Conservation (phyloP, 2,888 invertebrate species). For the Himalopsyche tibetana region DNA sequence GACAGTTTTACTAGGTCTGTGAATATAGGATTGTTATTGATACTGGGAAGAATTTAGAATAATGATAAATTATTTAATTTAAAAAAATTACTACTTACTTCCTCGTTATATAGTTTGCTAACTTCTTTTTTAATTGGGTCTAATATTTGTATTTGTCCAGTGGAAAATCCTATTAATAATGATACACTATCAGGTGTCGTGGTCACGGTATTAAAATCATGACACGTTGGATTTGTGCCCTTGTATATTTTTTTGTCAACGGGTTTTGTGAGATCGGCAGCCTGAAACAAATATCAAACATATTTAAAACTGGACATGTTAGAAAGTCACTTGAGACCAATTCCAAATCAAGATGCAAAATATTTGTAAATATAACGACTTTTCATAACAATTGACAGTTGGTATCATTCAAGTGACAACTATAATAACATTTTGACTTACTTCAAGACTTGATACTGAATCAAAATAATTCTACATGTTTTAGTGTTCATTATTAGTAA, state of each 20-base stretch:
- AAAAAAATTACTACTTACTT: conserved; percentile 79
- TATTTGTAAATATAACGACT: too few relatives aligned
- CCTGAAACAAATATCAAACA: conserved; percentile 75
- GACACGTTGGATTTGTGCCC: conserved; percentile 99
- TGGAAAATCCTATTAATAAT: conserved; percentile 97
- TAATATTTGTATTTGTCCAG: conserved; percentile 98
- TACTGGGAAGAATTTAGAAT: background rate
- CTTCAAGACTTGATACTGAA: too few relatives aligned
- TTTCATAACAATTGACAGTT: too few relatives aligned
- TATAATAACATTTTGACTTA: too few relatives aligned
- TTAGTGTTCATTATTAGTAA: too few relatives aligned
- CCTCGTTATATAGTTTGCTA: conserved; percentile 98
- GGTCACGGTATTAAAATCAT: conserved; percentile 94
- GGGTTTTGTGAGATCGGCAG: conserved; percentile 96
- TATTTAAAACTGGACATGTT: too few relatives aligned
- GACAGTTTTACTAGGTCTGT: background rate
- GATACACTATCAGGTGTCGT: conserved; percentile 90
- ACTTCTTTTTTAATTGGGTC: conserved; percentile 98
- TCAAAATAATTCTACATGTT: too few relatives aligned
- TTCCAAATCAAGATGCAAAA: too few relatives aligned
- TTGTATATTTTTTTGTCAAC: conserved; percentile 99
- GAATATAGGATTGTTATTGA: background rate
- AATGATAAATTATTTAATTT: conserved; percentile 44
- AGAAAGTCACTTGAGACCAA: too few relatives aligned
- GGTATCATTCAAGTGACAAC: too few relatives aligned